phyloP scores from a whole-genome alignment of 2,797 vertebrate species.

The Gymnopithys bicolor region DNA sequence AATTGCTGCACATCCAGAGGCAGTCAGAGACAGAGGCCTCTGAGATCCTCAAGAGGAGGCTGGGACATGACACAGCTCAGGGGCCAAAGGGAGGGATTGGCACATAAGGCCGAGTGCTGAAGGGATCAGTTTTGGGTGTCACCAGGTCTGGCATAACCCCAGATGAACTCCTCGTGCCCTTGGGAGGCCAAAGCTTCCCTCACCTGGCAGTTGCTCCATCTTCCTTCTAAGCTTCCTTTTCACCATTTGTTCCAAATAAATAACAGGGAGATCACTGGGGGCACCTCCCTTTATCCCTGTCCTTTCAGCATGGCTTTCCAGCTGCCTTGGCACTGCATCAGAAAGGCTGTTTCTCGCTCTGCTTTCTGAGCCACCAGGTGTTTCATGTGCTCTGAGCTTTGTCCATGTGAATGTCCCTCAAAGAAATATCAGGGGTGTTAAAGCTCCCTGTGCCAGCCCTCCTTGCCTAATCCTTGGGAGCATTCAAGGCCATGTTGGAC shows the following conservation, averaged over 20 bases:
- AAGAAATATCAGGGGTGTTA: fast-evolving
- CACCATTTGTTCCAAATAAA: fast-evolving
- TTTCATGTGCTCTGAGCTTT: neutral
- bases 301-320: neutral
- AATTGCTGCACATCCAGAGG: neutral
- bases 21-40: neutral
- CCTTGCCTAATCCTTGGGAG: neutral
- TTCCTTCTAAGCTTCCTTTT: neutral
- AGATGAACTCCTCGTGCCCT: neutral
- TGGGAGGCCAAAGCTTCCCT: neutral
- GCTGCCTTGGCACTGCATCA: neutral
- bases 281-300: neutral
- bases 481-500: neutral
- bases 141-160: neutral
- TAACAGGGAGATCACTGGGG: neutral
- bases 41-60: neutral
- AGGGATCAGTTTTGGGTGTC: neutral
- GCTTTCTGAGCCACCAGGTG: neutral
- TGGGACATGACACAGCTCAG: neutral
- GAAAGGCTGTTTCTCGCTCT: neutral
- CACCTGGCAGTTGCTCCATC: neutral
- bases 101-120: fast-evolving
- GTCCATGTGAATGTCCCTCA: neutral
- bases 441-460: neutral
- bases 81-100: neutral